Percentiles rank a stretch among this genome's conserved stretches.
Evolutionary conservation across 2,113 vertebrate species (phyloP).

Genomic region (Oncorhynchus kisutch): DNA sequence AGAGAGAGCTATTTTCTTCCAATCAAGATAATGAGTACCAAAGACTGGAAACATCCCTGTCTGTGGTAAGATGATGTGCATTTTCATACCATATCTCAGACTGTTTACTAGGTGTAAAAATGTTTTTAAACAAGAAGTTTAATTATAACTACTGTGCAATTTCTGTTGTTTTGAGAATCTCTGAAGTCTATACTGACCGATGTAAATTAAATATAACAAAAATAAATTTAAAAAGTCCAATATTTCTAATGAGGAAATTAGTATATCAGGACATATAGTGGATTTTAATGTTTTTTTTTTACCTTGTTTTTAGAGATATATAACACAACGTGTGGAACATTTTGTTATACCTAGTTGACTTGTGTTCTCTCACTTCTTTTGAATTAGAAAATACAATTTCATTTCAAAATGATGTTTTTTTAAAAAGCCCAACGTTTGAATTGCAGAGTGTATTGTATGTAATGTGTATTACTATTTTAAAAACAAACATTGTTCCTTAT

Average conservation of each 20-base stretch:
- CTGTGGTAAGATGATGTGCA: conserved; percentile 64
- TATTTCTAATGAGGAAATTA: conserved; percentile 68
- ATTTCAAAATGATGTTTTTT: conserved; percentile 62
- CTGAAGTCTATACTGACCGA: conserved; percentile 55
- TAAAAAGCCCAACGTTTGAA: conserved; percentile 59
- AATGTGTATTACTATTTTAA: conserved; percentile 75
- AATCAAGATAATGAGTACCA: conserved; percentile 73
- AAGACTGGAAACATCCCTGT: conserved; percentile 72
- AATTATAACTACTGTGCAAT: conserved; percentile 67
- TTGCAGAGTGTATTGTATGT: conserved; percentile 76
- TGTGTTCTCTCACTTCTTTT: conserved; percentile 64
- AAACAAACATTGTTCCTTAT: conserved; percentile 55
- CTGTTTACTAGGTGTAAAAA: conserved; percentile 71
- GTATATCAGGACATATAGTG: conserved; percentile 38
- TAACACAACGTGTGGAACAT: conserved; percentile 54
- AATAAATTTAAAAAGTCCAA: conserved; percentile 44
- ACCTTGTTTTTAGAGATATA: conserved; percentile 63
- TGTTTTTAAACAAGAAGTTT: conserved; percentile 64
- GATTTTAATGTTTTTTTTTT: conserved; percentile 75
- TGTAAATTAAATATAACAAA: conserved; percentile 60
- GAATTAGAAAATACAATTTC: conserved; percentile 56
- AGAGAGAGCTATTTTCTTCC: conserved; percentile 62
- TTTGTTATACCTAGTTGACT: conserved; percentile 70
- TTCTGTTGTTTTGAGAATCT: conserved; percentile 57
- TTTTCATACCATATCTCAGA: conserved; percentile 70